phyloP scores from a whole-genome alignment of 2,888 invertebrate genomes.

The Drosophila falleni region DNA sequence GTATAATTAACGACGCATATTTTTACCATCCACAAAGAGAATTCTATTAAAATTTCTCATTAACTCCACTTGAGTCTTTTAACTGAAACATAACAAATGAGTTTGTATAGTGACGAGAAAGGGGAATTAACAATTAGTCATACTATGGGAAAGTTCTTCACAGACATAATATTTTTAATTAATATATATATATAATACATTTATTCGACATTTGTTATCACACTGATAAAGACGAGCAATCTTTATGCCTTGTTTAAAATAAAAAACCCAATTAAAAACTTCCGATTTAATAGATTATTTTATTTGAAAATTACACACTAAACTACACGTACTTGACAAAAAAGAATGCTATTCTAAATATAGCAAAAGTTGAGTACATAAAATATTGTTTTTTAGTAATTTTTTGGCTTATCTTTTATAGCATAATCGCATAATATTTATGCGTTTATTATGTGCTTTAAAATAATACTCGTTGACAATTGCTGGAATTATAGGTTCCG shows the following conservation, averaged over 20 bases:
- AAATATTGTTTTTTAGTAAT: conserved; percentile 7
- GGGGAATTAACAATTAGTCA: not conserved
- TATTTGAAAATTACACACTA: conserved; percentile 13
- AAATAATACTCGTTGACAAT: conserved; percentile 28
- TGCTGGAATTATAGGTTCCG: conserved; percentile 30
- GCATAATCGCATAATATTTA: conserved; percentile 5
- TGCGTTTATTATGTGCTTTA: conserved; percentile 27
- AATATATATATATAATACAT: too few species aligned
- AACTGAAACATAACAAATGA: conserved; percentile 2
- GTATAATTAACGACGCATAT: conserved; percentile 10
- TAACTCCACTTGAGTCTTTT: not conserved
- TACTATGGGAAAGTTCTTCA: not conserved
- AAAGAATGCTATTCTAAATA: conserved; percentile 4
- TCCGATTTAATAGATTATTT: conserved; percentile 1
- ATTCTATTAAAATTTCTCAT: conserved; percentile 5
- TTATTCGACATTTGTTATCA: too few species aligned
- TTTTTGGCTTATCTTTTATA: conserved; percentile 21
- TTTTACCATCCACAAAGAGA: conserved; percentile 3
- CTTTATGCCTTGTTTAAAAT: not conserved
- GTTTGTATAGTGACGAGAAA: not conserved
- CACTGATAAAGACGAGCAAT: conserved; percentile 1
- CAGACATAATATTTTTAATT: not conserved
- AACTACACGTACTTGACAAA: conserved; percentile 4
- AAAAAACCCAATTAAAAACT: conserved; percentile 10
- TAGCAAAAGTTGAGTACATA: conserved; percentile 2